Conservation (phyloP, 2,113 vertebrate genomes). For the Numenius arquata region DNA sequence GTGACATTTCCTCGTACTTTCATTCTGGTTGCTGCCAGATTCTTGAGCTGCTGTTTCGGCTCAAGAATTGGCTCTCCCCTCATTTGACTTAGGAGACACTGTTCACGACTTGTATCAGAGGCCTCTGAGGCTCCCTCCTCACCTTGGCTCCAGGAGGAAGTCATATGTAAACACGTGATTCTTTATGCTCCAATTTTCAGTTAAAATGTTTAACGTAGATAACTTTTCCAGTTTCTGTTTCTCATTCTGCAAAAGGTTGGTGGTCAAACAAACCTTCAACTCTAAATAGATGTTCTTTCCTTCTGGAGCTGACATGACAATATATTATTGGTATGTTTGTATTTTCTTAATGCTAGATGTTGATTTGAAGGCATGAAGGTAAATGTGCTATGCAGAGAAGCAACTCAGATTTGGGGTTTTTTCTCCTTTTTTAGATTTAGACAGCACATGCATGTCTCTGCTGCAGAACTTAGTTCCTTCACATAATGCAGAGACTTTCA, state of each 20-base stretch:
- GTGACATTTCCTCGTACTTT: not conserved
- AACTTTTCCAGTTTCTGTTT: not conserved
- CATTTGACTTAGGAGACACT: not conserved
- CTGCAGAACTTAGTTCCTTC: not conserved
- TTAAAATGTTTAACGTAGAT: not conserved
- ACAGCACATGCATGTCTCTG: not conserved
- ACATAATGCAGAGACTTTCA: slow-evolving; percentile 9
- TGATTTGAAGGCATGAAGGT: not conserved
- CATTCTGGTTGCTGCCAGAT: not conserved
- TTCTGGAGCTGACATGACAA: not conserved
- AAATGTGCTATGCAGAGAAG: not conserved
- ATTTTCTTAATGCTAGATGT: not conserved
- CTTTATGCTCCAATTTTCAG: not conserved
- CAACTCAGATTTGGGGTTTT: not conserved
- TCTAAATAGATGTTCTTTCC: not conserved
- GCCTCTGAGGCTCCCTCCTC: not conserved
- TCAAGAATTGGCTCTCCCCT: not conserved
- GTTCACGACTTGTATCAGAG: not conserved
- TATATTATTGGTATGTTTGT: not conserved
- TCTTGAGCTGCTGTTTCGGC: not conserved
- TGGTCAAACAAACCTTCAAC: not conserved
- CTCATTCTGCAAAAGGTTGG: not conserved
- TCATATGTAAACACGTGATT: not conserved
- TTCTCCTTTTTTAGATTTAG: not conserved
- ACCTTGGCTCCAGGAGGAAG: not conserved